phyloP scores from a whole-genome alignment of 2,888 invertebrate genomes.

The Tanaodytes sp. region DNA sequence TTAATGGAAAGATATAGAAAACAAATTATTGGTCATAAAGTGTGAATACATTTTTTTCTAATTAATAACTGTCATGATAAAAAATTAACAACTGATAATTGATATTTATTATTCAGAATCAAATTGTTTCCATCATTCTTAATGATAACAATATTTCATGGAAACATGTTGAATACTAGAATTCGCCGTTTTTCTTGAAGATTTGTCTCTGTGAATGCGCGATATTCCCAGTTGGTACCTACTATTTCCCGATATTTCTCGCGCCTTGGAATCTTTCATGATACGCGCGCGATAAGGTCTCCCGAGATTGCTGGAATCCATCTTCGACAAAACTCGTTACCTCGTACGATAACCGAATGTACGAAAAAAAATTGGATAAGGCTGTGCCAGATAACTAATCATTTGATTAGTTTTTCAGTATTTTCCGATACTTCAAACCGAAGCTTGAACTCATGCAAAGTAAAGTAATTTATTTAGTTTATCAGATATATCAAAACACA shows the following conservation, averaged over 20 bases:
- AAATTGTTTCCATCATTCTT: constrained; percentile 28
- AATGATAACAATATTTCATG: constrained; percentile 47
- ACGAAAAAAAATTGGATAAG: not conserved
- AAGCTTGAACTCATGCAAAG: too few species aligned
- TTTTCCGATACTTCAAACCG: too few species aligned
- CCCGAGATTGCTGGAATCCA: constrained; percentile 44
- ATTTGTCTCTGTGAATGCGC: constrained; percentile 45
- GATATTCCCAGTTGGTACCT: constrained; percentile 31
- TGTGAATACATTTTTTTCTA: too few species aligned
- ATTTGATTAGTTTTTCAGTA: too few species aligned
- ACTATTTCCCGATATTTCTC: constrained; percentile 46
- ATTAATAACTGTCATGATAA: too few species aligned
- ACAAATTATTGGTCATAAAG: too few species aligned
- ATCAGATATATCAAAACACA: too few species aligned
- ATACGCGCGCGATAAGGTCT: constrained; percentile 40
- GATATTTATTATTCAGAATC: not conserved
- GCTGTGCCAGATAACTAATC: too few species aligned
- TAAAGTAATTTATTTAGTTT: too few species aligned
- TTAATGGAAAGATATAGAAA: too few species aligned
- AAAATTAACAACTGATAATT: too few species aligned
- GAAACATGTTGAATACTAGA: constrained; percentile 20
- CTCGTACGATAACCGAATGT: constrained; percentile 24
- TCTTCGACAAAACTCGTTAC: constrained; percentile 36
- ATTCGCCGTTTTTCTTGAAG: constrained; percentile 34
- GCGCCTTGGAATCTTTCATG: constrained; percentile 42